Evolutionary conservation across 1,140 invertebrate genomes (phyloP), one percentile per base, ranked within the genome.

Genomic region (Polypedilum pembai): DNA sequence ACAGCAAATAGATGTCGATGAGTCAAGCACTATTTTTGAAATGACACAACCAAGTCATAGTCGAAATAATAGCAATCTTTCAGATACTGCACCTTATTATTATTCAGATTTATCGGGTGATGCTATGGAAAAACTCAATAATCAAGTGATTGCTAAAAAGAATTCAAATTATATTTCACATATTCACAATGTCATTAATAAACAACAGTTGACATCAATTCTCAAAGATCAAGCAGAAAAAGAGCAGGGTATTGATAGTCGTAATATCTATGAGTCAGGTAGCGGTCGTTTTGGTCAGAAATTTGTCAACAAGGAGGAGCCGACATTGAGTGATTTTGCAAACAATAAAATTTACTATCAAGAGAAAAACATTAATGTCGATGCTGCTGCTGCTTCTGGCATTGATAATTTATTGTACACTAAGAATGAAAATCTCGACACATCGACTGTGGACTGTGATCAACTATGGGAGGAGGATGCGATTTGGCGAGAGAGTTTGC

Each of bases 381-480:
- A 78, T 76, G 21, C 75, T 76, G 73, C 74, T 76, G 40, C 73
- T 41, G 74, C 74, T 40, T 74, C 76, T 75, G 73, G 56, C 75
- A 73, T 75, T 66, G 73, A 77, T 77, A 74, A 56, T 74, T 69
- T 12, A 79, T 73, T 78, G 79, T 78, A 79, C 78, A 78, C 77
- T 80, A 80, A 75, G 40, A 76, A 21, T 74, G 66, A 15, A 77
- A 74, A 78, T 76, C 79, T 75, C 78, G 79, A 80, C 78, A 80
- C 80, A 17, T 78, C 66, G 73, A 21, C n/a, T 15, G 75, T 75
- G 40, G 80, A 80, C 74, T 87, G 87, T 33, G 89, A 91, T 76
- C 88, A 90, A 81, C 86, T 91, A 24, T 94, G 92, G 92, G 91
- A 93, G 79, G 91, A 94, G 81, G 91, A 94, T 80, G 82, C 86